Evolutionary conservation across 1,140 invertebrate species (phyloP), one percentile per base, ranked within the genome.

Genomic region (Bombus terrestris): DNA sequence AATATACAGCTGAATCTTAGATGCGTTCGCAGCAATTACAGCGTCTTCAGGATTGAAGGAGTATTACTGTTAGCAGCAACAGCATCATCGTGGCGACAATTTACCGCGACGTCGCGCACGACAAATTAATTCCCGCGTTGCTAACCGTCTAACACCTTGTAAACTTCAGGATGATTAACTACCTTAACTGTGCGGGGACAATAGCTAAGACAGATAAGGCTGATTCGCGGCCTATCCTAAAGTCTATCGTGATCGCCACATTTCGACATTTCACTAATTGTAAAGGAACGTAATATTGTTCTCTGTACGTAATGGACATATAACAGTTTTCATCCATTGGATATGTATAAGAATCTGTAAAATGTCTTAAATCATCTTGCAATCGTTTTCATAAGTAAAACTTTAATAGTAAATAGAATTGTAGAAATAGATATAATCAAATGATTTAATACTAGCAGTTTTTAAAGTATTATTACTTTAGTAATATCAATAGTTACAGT

Each of bases 61-160:
- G 79, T 86, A 90, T 68, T 77, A 80, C 89, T 85, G 89, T 90
- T 86, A 82, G 75, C 83, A 90, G 88, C 79, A 86, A 81, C 64
- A 71, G 88, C 86, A 86, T 91, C 86, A 81, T 76, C 76, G 71
- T 85, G 81, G 85, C 90, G 90, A 92, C 92, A 92, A 93, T 93
- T 93, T 93, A 92, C 92, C 92, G 92, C 91, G 88, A 93, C 92
- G 92, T 93, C 92, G 91, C 90, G 69, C 92, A 89, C 92, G 92
- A 92, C 92, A 93, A 93, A 93, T 93, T 93, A 93, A 93, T 93
- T 93, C 92, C 89, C 87, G 85, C 89, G 86, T 90, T 89, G 85
- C 91, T 92, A 91, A 92, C 90, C 89, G 86, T 86, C 90, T 86
- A 91, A 92, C 90, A 91, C 92, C 91, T 93, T 93, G 89, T 92